Conservation (phyloP, 2,113 vertebrate genomes). For the Aldabrachelys gigantea region DNA sequence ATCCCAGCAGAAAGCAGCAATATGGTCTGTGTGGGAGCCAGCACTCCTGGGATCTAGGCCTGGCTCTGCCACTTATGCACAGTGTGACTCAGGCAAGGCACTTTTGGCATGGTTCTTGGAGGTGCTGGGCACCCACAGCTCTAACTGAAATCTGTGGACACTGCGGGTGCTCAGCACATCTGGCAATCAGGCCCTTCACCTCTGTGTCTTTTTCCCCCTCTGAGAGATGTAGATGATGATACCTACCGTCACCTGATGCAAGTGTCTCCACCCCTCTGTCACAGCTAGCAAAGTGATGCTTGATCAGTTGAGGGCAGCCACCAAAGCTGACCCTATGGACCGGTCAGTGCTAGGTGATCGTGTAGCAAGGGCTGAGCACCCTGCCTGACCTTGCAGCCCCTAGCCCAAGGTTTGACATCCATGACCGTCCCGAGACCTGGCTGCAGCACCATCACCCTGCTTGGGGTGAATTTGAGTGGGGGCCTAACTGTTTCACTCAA, state of each 20-base stretch:
- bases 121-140: not conserved
- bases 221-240: not conserved
- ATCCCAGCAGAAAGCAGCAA: not conserved
- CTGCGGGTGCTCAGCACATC: not conserved
- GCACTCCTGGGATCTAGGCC: not conserved
- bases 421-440: not conserved
- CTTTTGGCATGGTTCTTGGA: not conserved
- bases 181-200: not conserved
- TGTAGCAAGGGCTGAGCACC: not conserved
- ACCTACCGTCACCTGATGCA: not conserved
- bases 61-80: not conserved
- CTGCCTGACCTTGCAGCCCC: not conserved
- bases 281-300: not conserved
- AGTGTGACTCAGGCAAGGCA: not conserved
- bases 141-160: not conserved
- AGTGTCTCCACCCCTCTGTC: not conserved
- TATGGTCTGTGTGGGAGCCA: not conserved
- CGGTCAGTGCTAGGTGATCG: rapidly evolving
- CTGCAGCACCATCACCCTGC: not conserved
- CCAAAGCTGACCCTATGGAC: rapidly evolving
- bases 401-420: not conserved
- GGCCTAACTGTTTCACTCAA: not conserved
- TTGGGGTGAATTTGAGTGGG: not conserved
- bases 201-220: not conserved
- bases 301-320: not conserved